Conservation (phyloP, 37 sponge, comb jelly and placozoan species). For the Chondrilla cf. caribensis region DNA sequence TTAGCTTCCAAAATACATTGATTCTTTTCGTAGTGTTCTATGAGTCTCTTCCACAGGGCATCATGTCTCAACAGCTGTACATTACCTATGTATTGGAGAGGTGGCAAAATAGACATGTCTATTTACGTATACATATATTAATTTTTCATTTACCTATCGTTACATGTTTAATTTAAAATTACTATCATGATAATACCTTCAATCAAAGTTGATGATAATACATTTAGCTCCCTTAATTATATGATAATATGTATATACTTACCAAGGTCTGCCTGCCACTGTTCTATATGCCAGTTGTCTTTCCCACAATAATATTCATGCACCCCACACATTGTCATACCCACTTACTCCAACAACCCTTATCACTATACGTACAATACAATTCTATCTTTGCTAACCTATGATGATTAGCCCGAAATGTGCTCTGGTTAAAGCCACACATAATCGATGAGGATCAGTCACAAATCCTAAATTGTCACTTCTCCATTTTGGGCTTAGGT, state of each 20-base stretch:
- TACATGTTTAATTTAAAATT: no score
- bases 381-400: slow-evolving; percentile 30
- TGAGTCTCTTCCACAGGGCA: slow-evolving; percentile 48
- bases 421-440: slow-evolving; percentile 67
- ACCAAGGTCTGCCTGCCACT: no score
- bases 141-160: no score
- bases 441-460: slow-evolving; percentile 60
- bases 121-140: no score
- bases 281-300: no score
- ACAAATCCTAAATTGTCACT: slow-evolving; percentile 64
- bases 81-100: slow-evolving; percentile 41
- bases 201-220: no score
- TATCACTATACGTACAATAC: background rate
- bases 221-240: no score
- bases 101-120: no score
- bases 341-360: background rate
- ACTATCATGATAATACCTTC: no score
- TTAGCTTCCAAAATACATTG: slow-evolving; percentile 24
- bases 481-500: slow-evolving; percentile 50
- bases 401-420: slow-evolving; percentile 64
- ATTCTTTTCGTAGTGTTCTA: slow-evolving; percentile 42
- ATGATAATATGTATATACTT: no score
- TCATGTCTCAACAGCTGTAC: slow-evolving; percentile 47
- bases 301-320: no score
- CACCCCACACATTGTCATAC: no score